Percentiles rank a stretch among this genome's conserved stretches.
These are phyloP conservation scores for Xylocopa sonorina DNA, from an alignment of 1,140 invertebrate species.

Conservation along the genomic window DNA sequence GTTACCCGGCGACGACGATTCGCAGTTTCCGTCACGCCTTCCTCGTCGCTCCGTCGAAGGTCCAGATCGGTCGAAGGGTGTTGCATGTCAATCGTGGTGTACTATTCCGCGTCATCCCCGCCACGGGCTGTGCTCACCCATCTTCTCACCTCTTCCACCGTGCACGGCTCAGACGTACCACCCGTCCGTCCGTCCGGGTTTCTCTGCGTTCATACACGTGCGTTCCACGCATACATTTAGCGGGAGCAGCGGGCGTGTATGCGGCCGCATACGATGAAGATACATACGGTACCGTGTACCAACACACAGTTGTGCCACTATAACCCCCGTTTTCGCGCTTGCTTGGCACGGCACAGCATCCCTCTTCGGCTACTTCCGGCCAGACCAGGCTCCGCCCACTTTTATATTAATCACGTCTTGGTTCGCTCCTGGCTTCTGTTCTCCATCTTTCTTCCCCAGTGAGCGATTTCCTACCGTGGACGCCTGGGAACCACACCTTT, in stretches of 20 bases:
- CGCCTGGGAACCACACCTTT: conserved; percentile 81
- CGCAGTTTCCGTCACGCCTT: conserved; percentile 56
- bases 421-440: conserved; percentile 76
- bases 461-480: conserved; percentile 78
- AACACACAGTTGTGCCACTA: conserved; percentile 67
- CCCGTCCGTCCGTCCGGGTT: no score
- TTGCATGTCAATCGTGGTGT: conserved; percentile 58
- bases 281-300: conserved; percentile 61
- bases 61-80: conserved; percentile 38
- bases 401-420: conserved; percentile 83
- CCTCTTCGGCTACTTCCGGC: conserved; percentile 80
- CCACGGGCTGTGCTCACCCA: conserved; percentile 55
- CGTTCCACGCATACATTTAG: conserved; percentile 25
- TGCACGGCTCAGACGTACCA: conserved; percentile 47
- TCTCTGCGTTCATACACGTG: conserved; percentile 31
- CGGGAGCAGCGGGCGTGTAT: conserved; percentile 39
- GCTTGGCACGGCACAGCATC: conserved; percentile 79
- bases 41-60: conserved; percentile 37
- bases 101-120: conserved; percentile 59
- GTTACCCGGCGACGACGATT: conserved; percentile 40
- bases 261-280: conserved; percentile 46
- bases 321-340: conserved; percentile 76
- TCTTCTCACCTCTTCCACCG: conserved; percentile 72
- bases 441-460: conserved; percentile 77
- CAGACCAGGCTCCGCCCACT: conserved; percentile 80